Conservation (phyloP, 2,797 vertebrate genomes). For the Galago senegalensis region DNA sequence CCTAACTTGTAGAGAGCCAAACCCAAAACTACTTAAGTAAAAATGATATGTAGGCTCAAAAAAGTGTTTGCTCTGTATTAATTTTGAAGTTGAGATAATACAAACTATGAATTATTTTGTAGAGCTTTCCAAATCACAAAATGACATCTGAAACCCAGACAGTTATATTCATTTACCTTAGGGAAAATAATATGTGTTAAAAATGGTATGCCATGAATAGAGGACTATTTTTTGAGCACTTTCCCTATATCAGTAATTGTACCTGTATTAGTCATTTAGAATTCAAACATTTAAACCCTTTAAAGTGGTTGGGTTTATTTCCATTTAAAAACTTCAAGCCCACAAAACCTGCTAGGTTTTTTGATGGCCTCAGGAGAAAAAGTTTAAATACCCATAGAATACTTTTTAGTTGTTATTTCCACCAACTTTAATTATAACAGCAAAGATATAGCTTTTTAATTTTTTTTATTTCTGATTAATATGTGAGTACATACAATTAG, state of each 20-base stretch:
- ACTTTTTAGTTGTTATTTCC: conserved; percentile 2
- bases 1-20: conserved; percentile 70
- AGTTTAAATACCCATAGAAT: neutral
- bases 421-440: conserved; percentile 5
- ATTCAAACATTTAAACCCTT: conserved; percentile 39
- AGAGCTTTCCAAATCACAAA: conserved; percentile 55
- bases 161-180: conserved; percentile 43
- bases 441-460: neutral
- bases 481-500: too few relatives aligned
- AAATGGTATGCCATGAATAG: conserved; percentile 10
- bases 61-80: conserved; percentile 54
- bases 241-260: conserved; percentile 43
- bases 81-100: conserved; percentile 61
- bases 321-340: conserved; percentile 16
- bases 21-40: conserved; percentile 67
- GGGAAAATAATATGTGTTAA: conserved; percentile 9
- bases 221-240: neutral
- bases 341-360: neutral
- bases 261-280: conserved; percentile 40
- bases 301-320: neutral
- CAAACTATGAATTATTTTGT: conserved; percentile 46
- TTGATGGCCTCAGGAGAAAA: conserved; percentile 17
- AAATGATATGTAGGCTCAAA: conserved; percentile 63
- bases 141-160: conserved; percentile 13
- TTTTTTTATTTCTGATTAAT: neutral